These are phyloP conservation scores for Cryptoprocta ferox DNA, from an alignment of 2,797 vertebrate species.

Conservation along the genomic window DNA sequence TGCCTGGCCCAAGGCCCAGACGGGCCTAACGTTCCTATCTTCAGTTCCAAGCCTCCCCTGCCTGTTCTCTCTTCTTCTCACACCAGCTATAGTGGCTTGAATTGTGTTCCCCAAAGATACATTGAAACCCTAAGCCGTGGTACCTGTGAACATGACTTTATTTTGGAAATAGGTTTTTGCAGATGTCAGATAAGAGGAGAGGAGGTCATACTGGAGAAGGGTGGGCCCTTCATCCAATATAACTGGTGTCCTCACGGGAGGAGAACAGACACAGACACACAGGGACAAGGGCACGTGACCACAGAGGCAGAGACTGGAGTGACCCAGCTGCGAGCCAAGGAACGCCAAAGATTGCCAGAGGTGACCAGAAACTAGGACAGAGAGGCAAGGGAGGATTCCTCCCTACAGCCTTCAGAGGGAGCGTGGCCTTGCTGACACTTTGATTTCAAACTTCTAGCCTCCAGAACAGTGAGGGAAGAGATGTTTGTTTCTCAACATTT, in stretches of 20 bases:
- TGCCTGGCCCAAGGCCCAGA: not conserved
- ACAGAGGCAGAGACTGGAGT: not conserved
- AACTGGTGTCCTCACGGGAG: not conserved
- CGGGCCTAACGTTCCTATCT: not conserved
- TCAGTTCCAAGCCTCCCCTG: not conserved
- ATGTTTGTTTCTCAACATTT: not conserved
- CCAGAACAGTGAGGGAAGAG: not conserved
- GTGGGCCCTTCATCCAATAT: not conserved
- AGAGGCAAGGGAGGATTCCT: not conserved
- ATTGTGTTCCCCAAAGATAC: not conserved
- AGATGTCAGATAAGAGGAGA: not conserved
- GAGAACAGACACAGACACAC: not conserved
- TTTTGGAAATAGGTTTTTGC: not conserved
- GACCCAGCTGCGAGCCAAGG: not conserved
- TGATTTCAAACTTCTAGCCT: not conserved
- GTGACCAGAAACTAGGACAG: not conserved
- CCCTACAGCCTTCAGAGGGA: not conserved
- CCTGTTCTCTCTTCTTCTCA: not conserved
- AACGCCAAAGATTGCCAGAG: not conserved
- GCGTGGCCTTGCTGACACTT: not conserved
- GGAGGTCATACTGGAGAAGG: not conserved
- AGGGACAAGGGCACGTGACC: not conserved
- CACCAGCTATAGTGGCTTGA: not conserved
- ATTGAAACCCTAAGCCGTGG: not conserved
- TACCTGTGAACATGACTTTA: not conserved